Conservation (phyloP, 2,888 invertebrate species). For the Lycophotia porphyrea region DNA sequence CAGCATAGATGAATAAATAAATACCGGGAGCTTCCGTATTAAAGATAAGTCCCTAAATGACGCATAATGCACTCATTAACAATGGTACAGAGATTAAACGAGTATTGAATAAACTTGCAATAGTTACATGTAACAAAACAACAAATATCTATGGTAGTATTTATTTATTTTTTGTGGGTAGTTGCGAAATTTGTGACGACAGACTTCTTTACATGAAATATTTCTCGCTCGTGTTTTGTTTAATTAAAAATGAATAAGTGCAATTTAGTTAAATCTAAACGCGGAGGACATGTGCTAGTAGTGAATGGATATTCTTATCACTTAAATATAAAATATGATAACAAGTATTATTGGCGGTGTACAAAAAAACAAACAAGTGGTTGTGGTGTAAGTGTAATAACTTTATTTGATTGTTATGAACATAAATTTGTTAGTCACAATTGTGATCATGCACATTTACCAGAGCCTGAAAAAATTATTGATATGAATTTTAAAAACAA, state of each 20-base stretch:
- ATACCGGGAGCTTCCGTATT: conserved; percentile 3
- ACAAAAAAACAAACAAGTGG: no score
- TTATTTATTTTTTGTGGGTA: no score
- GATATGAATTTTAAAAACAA: no score
- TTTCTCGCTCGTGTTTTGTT: no score
- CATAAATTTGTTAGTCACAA: conserved; percentile 11
- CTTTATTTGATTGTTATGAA: conserved; percentile 11
- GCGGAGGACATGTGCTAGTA: conserved; percentile 35
- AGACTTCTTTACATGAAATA: no score
- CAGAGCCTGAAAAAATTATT: conserved; percentile 33
- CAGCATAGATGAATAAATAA: conserved; percentile 3
- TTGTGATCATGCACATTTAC: conserved; percentile 24
- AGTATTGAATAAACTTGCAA: no score
- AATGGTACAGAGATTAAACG: conserved; percentile 29
- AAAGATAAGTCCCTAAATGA: conserved; percentile 22
- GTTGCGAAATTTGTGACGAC: no score
- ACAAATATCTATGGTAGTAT: no score
- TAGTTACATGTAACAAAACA: no score
- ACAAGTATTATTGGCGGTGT: no score
- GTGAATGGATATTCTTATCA: conserved; percentile 35
- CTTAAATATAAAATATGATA: conserved; percentile 27
- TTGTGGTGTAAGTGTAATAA: no score
- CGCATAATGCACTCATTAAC: conserved; percentile 33
- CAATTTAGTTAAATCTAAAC: conserved; percentile 39
- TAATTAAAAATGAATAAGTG: conserved; percentile 35